Percentiles rank a stretch among this genome's conserved stretches.
These are phyloP conservation scores for Neoascia interrupta DNA, from an alignment of 2,888 invertebrate species.

Conservation along the genomic window DNA sequence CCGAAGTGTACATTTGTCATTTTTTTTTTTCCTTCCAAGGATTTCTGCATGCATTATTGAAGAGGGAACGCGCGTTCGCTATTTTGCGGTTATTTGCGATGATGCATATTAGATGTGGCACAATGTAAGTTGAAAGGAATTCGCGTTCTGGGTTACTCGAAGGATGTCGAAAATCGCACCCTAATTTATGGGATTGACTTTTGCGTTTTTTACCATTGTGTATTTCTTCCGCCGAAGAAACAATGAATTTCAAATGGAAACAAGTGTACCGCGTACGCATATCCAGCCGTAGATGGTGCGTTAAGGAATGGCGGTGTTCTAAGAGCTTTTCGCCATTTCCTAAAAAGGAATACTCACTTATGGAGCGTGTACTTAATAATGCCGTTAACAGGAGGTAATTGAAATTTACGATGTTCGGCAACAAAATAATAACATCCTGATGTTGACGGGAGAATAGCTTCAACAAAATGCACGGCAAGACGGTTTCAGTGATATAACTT, in stretches of 20 bases:
- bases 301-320: conserved; percentile 45
- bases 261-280: conserved; percentile 42
- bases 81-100: conserved; percentile 69
- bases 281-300: conserved; percentile 31
- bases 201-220: conserved; percentile 21
- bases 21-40: conserved; percentile 32
- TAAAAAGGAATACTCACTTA: conserved; percentile 53
- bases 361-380: conserved; percentile 57
- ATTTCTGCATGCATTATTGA: conserved; percentile 68
- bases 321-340: conserved; percentile 67
- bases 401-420: conserved; percentile 59
- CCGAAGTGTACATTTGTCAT: conserved; percentile 65
- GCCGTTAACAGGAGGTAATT: conserved; percentile 57
- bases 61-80: conserved; percentile 54
- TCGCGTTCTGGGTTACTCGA: conserved; percentile 5
- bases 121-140: conserved; percentile 50
- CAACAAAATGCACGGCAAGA: not conserved
- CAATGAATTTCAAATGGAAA: conserved; percentile 65
- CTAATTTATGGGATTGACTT: conserved; percentile 70
- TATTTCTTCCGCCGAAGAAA: conserved; percentile 49
- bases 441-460: not conserved
- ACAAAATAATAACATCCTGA: no score
- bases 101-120: conserved; percentile 67
- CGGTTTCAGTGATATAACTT: not conserved
- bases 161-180: conserved; percentile 60